These are phyloP conservation scores for Danio aesculapii DNA, from an alignment of 2,797 vertebrate species.

Conservation along the genomic window DNA sequence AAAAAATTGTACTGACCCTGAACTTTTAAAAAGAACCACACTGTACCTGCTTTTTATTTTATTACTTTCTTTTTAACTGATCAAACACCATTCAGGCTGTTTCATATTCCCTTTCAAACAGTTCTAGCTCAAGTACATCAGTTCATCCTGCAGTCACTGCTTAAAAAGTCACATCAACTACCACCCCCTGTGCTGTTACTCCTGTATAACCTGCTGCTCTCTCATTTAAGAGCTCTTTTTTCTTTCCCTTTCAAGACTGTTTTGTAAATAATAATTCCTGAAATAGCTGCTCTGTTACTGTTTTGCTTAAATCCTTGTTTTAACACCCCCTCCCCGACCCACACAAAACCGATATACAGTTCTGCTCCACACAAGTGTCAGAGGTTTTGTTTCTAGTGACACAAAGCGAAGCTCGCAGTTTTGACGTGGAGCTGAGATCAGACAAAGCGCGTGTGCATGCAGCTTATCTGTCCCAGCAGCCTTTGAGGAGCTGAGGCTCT, in stretches of 20 bases:
- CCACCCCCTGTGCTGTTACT: constrained; percentile 10
- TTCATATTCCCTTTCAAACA: neutral
- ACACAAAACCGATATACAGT: constrained; percentile 1
- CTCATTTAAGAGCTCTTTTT: neutral
- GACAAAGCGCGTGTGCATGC: neutral
- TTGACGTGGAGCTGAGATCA: constrained; percentile 17
- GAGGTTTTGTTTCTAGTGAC: constrained; percentile 13
- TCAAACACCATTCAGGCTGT: neutral
- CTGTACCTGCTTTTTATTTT: neutral
- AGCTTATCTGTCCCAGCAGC: constrained; percentile 42
- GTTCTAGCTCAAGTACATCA: constrained; percentile 14
- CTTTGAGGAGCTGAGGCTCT: constrained; percentile 31
- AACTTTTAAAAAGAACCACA: neutral
- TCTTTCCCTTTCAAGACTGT: constrained; percentile 25
- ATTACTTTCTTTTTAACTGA: neutral
- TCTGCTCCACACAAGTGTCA: constrained; percentile 11
- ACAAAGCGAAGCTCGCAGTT: constrained; percentile 23
- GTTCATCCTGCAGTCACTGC: neutral
- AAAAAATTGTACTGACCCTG: neutral
- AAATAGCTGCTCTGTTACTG: constrained; percentile 27
- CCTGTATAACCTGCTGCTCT: neutral
- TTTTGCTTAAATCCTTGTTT: constrained; percentile 25
- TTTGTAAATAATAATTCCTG: constrained; percentile 34
- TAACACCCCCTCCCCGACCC: neutral
- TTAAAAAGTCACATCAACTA: constrained; percentile 6